phyloP scores from a whole-genome alignment of 2,888 invertebrate genomes.

The Ischnura elegans region DNA sequence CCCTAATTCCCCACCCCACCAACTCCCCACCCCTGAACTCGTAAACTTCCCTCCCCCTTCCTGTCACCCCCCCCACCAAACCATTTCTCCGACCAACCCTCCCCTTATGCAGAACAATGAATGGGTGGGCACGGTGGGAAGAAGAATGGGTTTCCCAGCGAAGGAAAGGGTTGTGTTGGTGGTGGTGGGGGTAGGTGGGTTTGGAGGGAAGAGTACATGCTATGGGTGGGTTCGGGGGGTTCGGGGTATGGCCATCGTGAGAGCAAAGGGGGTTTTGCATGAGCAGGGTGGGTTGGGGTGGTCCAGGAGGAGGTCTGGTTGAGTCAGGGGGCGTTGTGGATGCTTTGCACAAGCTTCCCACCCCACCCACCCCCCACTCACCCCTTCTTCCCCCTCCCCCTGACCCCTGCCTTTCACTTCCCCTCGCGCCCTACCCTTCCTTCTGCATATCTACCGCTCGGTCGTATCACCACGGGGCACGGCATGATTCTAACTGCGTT shows the following conservation, averaged over 20 bases:
- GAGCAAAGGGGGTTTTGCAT: no score
- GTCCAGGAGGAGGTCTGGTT: neutral
- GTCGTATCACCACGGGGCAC: neutral
- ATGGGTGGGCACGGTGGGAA: conserved; percentile 59
- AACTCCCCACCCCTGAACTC: neutral
- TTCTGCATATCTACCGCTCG: conserved; percentile 58
- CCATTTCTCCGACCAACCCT: neutral
- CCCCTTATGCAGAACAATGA: conserved; percentile 64
- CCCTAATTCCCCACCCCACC: neutral
- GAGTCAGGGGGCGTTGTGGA: neutral
- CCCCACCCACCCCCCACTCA: neutral
- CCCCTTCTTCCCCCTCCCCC: neutral
- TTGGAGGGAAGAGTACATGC: neutral
- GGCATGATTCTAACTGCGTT: conserved; percentile 58
- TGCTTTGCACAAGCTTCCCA: conserved; percentile 52
- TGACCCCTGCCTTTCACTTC: neutral
- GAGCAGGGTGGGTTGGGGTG: neutral
- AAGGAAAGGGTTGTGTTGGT: neutral
- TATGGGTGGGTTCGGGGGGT: neutral
- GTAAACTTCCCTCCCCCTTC: neutral
- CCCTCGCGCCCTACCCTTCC: neutral
- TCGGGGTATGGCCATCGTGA: neutral
- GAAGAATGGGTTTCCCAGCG: conserved; percentile 58
- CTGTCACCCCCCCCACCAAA: neutral
- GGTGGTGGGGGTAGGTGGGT: neutral